Base-by-base conservation (phyloP, 2,797 vertebrate species). In the Megaceryle alcyon region DNA sequence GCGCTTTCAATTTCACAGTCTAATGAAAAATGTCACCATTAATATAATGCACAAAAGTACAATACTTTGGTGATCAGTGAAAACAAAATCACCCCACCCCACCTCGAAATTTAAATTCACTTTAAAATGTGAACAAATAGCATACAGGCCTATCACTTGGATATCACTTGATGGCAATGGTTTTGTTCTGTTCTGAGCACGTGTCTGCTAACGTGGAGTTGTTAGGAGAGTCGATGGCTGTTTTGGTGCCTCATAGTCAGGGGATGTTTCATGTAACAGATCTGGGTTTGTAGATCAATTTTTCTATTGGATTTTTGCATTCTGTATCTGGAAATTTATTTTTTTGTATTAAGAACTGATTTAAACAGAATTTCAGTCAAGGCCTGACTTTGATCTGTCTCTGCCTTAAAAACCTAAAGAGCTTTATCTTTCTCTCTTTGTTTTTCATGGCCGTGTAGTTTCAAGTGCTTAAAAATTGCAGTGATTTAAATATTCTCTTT, bases 321-420 rank as follows among this genome's bases (percentile, higher is more conserved):
- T 88, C 49, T 68, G 16, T 63, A n/a, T 63, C 51, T 91, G 79
- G 83, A 96, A 94, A 94, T 60, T 54, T 91, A 91, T 75, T 94
- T 95, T 91, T 69, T 94, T 90, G 37, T 91, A 76, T 86, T 76
- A 78, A 84, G 82, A 78, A 25, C 51, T 64, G 35, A 92, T 92
- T 95, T 91, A 88, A 91, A 84, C 54, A 93, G 82, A 70, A 25
- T 91, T 83, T 66, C 59, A 81, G 4, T 69, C 66, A 28, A 31
- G 39, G 57, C 8, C 53, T 6, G 5, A 60, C 94, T 96, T 94
- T 88, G 65, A 92, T 88, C 77, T 78, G 6, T 78, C 59, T 89
- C 31, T 63, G 51, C 66, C n/a, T 69, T 71, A 86, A 95, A 93
- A 76, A 48, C 16, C n/a, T 22, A 14, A 93, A 41, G 14, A 86